phyloP scores from a whole-genome alignment of 2,888 invertebrate genomes.

The Drosophila pullipes region DNA sequence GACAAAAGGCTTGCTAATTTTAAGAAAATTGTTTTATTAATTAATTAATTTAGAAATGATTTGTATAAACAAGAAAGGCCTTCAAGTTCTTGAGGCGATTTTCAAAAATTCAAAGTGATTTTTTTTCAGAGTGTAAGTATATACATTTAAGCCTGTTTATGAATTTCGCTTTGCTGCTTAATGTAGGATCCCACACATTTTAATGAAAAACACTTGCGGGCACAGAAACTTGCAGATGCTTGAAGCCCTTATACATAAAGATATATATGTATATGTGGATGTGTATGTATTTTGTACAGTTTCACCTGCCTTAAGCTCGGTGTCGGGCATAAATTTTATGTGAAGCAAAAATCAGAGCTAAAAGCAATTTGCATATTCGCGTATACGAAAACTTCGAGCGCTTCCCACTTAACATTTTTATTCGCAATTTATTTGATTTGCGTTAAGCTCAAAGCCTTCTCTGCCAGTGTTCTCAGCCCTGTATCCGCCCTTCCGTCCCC shows the following conservation, averaged over 20 bases:
- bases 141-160: constrained; percentile 22
- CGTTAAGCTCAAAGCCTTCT: constrained; percentile 39
- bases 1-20: background rate
- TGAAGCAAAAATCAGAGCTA: constrained; percentile 59
- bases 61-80: background rate
- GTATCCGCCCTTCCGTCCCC: no score
- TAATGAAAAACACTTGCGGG: constrained; percentile 63
- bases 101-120: background rate
- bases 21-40: background rate
- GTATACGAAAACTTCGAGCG: constrained; percentile 43
- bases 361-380: constrained; percentile 70
- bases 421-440: constrained; percentile 69
- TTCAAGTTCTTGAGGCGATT: background rate
- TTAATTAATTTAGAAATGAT: background rate
- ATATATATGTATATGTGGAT: background rate
- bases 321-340: constrained; percentile 35
- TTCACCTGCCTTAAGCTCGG: constrained; percentile 42
- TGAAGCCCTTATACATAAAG: constrained; percentile 13
- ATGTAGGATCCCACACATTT: constrained; percentile 37
- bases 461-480: background rate
- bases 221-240: constrained; percentile 39
- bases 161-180: constrained; percentile 21
- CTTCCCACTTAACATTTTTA: constrained; percentile 65
- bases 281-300: background rate
- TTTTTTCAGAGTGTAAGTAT: background rate